phyloP scores from a whole-genome alignment of 2,888 invertebrate genomes.

The Drosophila neonasuta region DNA sequence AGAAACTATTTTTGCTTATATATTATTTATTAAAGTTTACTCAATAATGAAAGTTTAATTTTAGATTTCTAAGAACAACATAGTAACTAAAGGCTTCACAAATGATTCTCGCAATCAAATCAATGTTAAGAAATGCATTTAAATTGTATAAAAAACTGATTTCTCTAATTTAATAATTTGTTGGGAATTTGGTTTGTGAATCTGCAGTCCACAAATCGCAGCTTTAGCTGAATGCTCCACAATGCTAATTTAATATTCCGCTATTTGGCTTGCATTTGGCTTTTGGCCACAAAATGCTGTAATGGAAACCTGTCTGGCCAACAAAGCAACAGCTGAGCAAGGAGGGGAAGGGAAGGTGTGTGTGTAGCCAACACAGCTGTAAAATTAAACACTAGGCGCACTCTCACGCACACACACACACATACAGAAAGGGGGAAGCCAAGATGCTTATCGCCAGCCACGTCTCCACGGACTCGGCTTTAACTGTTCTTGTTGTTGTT shows the following conservation, averaged over 20 bases:
- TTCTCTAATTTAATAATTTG: too few relatives aligned
- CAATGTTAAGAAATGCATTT: too few relatives aligned
- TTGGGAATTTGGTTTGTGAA: too few relatives aligned
- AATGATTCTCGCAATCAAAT: too few relatives aligned
- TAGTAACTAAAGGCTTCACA: too few relatives aligned
- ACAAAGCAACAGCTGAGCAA: not conserved
- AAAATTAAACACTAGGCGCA: slow-evolving; percentile 49
- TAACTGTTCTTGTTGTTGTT: slow-evolving; percentile 24
- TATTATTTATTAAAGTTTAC: too few relatives aligned
- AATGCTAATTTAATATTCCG: not conserved
- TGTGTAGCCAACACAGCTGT: slow-evolving; percentile 49
- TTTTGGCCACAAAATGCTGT: slow-evolving; percentile 16
- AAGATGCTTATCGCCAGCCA: slow-evolving; percentile 57
- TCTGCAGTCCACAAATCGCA: too few relatives aligned
- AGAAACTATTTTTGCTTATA: too few relatives aligned
- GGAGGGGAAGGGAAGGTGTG: not conserved
- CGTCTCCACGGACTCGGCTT: slow-evolving; percentile 38
- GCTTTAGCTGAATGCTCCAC: too few relatives aligned
- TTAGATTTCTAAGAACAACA: too few relatives aligned
- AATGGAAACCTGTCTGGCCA: slow-evolving; percentile 52
- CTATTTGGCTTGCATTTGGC: slow-evolving; percentile 2
- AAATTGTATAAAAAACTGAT: too few relatives aligned
- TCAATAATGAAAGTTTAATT: too few relatives aligned
- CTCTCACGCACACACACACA: slow-evolving; percentile 29
- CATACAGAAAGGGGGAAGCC: slow-evolving; percentile 6